phyloP scores from a whole-genome alignment of 2,888 invertebrate genomes.

The Leucophenga maculata region DNA sequence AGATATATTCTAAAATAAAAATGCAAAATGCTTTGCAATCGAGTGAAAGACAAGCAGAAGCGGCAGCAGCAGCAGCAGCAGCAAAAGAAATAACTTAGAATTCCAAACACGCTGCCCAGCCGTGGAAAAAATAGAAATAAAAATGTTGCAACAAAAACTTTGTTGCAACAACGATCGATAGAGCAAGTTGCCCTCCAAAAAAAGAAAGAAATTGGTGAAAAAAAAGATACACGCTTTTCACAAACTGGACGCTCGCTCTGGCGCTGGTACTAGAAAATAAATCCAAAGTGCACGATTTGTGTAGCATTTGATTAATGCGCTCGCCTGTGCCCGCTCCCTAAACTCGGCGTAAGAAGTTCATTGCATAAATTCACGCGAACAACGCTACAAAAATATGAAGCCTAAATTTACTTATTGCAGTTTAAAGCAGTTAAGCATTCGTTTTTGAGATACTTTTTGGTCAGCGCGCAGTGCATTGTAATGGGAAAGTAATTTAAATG shows the following conservation, averaged over 20 bases:
- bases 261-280: too few species aligned
- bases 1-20: not conserved
- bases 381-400: not conserved
- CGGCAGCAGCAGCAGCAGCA: not conserved
- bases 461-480: conserved; percentile 27
- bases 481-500: conserved; percentile 64
- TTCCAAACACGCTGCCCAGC: conserved; percentile 7
- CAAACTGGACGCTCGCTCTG: too few species aligned
- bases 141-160: too few species aligned
- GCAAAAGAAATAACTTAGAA: conserved; percentile 6
- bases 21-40: conserved; percentile 1
- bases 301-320: conserved; percentile 16
- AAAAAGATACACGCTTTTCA: too few species aligned
- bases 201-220: too few species aligned
- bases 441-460: too few species aligned
- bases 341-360: conserved; percentile 6
- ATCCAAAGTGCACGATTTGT: conserved; percentile 15
- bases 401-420: conserved; percentile 4
- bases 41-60: conserved; percentile 14
- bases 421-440: not conserved
- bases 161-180: conserved; percentile 15
- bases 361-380: conserved; percentile 23
- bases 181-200: not conserved
- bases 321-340: conserved; percentile 3
- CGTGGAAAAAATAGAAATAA: too few species aligned